Base-by-base conservation (phyloP, 2,113 vertebrate species). In the Hepsetus odoe region DNA sequence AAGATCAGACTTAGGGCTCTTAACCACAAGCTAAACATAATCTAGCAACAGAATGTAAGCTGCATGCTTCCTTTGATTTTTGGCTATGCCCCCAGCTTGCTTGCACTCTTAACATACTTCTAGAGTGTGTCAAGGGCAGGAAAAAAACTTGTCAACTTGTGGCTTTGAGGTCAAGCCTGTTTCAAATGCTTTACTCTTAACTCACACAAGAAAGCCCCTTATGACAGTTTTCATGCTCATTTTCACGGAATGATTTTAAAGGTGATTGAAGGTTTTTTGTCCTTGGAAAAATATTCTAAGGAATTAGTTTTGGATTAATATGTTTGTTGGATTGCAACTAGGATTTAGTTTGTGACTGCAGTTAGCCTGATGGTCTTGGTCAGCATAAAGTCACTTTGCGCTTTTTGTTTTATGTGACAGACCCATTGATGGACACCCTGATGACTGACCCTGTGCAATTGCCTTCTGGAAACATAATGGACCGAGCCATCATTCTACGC, bases 361-460 rank as follows among this genome's bases (percentile, higher is more conserved):
- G n/a, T n/a, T n/a, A n/a, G n/a, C n/a, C n/a, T n/a, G n/a, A n/a
- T n/a, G n/a, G n/a, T n/a, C n/a, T n/a, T n/a, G n/a, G n/a, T n/a
- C n/a, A n/a, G n/a, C n/a, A n/a, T n/a, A n/a, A n/a, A n/a, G n/a
- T n/a, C n/a, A n/a, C n/a, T n/a, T n/a, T 55, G 20, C 24, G 22
- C 12, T 55, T 55, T 55, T 10, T 55, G 0, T 2, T 35, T 7
- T 58, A 64, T 72, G 12, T 69, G 42, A 66, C 85, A 99, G 97
- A 99, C 85, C 98, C 98, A 0, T 92, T 99, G 69, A 99, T 99
- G 98, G 98, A 99, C 90, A 99, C 98, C 0, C 92, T 99, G 81
- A 99, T 99, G 98, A 96, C 93, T 0, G 98, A 99, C 83, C 98
- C 98, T 0, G 98, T 99, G 88, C 93, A 96, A 18, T 89, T 99